A percentile compares a stretch with the other conserved stretches of the same genome.
These are phyloP conservation scores for Cyprinella venusta DNA, from an alignment of 2,797 vertebrate genomes.

Conservation along the genomic window DNA sequence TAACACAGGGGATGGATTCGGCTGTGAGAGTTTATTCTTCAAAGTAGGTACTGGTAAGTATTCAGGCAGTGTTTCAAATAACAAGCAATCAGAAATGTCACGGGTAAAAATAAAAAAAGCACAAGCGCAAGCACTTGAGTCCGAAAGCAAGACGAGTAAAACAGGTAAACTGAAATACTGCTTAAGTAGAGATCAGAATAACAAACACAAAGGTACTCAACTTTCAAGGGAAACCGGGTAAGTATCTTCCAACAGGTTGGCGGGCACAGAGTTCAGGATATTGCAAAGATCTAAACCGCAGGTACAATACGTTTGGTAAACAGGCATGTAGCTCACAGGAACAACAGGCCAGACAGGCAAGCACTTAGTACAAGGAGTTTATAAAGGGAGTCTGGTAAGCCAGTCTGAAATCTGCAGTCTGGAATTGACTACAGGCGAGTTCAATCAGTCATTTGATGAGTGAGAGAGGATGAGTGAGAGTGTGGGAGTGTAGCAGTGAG, in stretches of 20 bases:
- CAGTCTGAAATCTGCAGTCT: too few species aligned
- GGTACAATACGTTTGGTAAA: neutral
- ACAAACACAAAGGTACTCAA: neutral
- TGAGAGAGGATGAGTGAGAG: neutral
- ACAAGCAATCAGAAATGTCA: too few species aligned
- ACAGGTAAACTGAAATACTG: neutral
- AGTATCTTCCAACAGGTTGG: neutral
- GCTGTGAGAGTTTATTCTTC: too few species aligned
- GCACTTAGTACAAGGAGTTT: neutral
- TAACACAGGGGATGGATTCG: too few species aligned
- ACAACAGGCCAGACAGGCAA: neutral
- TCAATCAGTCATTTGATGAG: neutral
- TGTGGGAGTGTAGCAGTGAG: neutral
- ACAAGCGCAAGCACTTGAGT: too few species aligned
- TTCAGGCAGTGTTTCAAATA: too few species aligned
- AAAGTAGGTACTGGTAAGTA: too few species aligned
- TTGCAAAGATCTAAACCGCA: neutral
- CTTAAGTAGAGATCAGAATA: neutral
- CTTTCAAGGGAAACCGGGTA: neutral
- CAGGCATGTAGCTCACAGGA: neutral
- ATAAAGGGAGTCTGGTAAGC: neutral
- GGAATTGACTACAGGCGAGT: neutral
- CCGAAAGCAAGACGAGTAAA: neutral
- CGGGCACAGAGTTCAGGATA: neutral
- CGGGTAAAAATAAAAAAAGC: too few species aligned